A percentile compares a stretch with the other conserved stretches of the same genome.
phyloP scores from a whole-genome alignment of 2,797 vertebrate genomes.

The Kryptolebias ocellatus region DNA sequence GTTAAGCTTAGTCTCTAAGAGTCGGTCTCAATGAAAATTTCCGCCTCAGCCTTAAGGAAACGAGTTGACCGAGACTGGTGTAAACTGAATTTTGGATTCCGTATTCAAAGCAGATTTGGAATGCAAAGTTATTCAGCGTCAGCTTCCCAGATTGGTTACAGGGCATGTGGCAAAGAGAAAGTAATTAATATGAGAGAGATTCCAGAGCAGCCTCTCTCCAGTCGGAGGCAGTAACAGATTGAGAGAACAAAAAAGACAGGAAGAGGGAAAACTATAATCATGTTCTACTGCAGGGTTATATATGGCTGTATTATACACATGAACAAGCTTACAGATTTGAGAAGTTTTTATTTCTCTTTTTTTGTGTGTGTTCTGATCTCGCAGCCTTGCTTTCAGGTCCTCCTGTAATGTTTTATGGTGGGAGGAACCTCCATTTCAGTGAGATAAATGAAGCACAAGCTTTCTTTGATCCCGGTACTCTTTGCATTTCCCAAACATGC shows the following conservation, averaged over 20 bases:
- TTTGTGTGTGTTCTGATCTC: constrained; percentile 31
- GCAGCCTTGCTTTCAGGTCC: constrained; percentile 42
- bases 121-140: constrained; percentile 83
- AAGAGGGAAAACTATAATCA: constrained; percentile 64
- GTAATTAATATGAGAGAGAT: constrained; percentile 80
- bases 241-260: constrained; percentile 65
- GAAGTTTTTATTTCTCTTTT: constrained; percentile 20
- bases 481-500: constrained; percentile 58
- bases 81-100: constrained; percentile 76
- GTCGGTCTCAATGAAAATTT: constrained; percentile 36
- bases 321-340: constrained; percentile 14
- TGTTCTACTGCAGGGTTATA: constrained; percentile 47
- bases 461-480: constrained; percentile 65
- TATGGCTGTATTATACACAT: constrained; percentile 11
- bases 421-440: constrained; percentile 53
- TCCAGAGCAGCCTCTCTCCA: constrained; percentile 72
- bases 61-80: constrained; percentile 69
- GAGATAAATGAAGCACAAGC: constrained; percentile 49
- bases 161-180: constrained; percentile 74
- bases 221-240: constrained; percentile 61
- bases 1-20: constrained; percentile 19
- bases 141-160: constrained; percentile 79
- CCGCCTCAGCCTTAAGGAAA: constrained; percentile 44
- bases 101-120: constrained; percentile 75
- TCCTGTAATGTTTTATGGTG: constrained; percentile 24